A percentile compares a stretch with the other conserved stretches of the same genome.
Evolutionary conservation across 92 coral and sea anemone species (phyloP).

Genomic region (Diadumene lineata): DNA sequence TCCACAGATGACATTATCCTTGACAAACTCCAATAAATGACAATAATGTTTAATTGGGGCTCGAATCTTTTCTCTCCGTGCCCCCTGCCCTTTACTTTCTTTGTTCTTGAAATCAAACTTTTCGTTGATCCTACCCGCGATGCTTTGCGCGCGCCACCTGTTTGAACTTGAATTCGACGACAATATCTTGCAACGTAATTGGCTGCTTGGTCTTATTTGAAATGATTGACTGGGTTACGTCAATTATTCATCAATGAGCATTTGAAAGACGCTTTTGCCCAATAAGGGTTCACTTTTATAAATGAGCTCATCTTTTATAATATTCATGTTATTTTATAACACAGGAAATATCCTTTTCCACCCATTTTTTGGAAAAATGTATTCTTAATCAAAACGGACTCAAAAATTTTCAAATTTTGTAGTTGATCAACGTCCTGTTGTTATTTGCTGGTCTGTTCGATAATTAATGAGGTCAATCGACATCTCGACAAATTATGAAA

Average conservation of each 20-base stretch:
- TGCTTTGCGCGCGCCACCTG: constrained; percentile 48
- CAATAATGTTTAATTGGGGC: constrained; percentile 13
- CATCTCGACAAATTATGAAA: constrained; percentile 12
- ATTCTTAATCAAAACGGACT: too few relatives aligned
- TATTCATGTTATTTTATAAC: background rate
- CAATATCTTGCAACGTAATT: constrained; percentile 17
- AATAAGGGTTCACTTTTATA: background rate
- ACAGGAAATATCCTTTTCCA: too few relatives aligned
- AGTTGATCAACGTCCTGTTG: background rate
- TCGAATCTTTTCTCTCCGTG: constrained; percentile 19
- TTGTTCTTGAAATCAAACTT: constrained; percentile 35
- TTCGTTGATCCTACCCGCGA: constrained; percentile 20
- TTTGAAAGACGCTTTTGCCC: constrained; percentile 42
- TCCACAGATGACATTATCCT: constrained; percentile 23
- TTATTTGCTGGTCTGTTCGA: background rate
- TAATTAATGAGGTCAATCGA: constrained; percentile 16
- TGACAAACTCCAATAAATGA: constrained; percentile 6
- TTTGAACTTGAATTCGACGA: constrained; percentile 2
- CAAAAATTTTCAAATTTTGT: background rate
- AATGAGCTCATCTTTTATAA: background rate
- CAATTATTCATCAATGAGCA: constrained; percentile 20
- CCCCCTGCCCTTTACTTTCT: constrained; percentile 38
- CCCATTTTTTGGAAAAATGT: too few relatives aligned
- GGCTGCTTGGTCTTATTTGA: constrained; percentile 32
- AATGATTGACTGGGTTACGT: constrained; percentile 26